Evolutionary conservation across 2,888 invertebrate genomes (phyloP).

Genomic region (Apotomis betuletana): DNA sequence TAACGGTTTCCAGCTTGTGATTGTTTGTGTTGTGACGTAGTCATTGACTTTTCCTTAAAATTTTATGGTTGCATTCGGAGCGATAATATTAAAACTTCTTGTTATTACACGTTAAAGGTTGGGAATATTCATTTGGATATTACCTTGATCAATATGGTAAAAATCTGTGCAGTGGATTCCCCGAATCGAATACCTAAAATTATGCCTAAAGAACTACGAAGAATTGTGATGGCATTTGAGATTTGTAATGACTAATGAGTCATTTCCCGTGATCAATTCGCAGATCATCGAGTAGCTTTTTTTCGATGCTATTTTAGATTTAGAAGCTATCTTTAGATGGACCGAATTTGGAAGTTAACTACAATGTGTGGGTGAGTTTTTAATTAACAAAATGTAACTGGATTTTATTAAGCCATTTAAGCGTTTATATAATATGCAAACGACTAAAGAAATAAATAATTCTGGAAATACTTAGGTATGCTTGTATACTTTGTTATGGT

Average conservation of each 20-base stretch:
- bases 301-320: conserved; percentile 7
- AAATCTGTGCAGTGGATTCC: conserved; percentile 2
- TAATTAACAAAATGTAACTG: background rate
- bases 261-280: background rate
- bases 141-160: conserved; percentile 9
- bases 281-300: background rate
- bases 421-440: background rate
- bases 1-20: conserved; percentile 34
- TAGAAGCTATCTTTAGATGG: conserved; percentile 3
- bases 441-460: too few relatives aligned
- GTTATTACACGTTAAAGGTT: background rate
- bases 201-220: background rate
- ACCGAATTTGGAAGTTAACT: background rate
- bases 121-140: background rate
- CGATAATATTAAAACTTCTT: background rate
- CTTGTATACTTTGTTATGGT: too few relatives aligned
- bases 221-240: background rate
- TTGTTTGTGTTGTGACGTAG: conserved; percentile 27
- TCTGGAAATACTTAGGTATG: too few relatives aligned
- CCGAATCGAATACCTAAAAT: conserved; percentile 7
- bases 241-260: conserved; percentile 7
- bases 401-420: too few relatives aligned
- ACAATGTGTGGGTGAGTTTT: background rate
- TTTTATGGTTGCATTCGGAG: background rate
- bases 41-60: conserved; percentile 22